Percentiles rank a stretch among this genome's conserved stretches.
Evolutionary conservation across 1,140 invertebrate genomes (phyloP).

Genomic region (Drosophila kurseongensis): DNA sequence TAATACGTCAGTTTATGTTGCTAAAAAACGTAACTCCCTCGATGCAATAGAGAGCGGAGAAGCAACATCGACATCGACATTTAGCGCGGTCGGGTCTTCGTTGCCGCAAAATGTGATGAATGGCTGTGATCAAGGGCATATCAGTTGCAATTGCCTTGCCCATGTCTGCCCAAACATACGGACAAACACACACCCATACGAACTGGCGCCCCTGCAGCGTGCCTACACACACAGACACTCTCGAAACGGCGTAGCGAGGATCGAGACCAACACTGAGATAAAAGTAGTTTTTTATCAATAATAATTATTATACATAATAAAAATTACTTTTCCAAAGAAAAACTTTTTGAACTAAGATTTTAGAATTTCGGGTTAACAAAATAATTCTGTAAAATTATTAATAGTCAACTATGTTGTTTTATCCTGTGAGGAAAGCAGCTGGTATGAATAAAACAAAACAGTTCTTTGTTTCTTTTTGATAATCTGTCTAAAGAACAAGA

Average conservation of each 20-base stretch:
- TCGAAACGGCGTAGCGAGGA: conserved; percentile 9
- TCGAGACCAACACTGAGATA: neutral
- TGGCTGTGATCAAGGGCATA: conserved; percentile 60
- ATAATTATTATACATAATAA: too few relatives aligned
- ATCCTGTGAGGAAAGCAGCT: too few relatives aligned
- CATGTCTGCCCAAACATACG: conserved; percentile 27
- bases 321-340: too few relatives aligned
- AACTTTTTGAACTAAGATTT: too few relatives aligned
- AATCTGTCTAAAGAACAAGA: too few relatives aligned
- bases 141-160: conserved; percentile 58
- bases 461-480: too few relatives aligned
- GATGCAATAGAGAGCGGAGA: conserved; percentile 13
- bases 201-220: conserved; percentile 46
- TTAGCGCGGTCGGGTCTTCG: conserved; percentile 28
- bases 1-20: conserved; percentile 9
- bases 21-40: conserved; percentile 6
- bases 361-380: neutral
- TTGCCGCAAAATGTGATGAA: conserved; percentile 50
- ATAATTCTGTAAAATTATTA: neutral
- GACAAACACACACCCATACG: conserved; percentile 29
- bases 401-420: neutral
- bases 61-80: conserved; percentile 21
- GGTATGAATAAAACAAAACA: too few relatives aligned
- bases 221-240: conserved; percentile 25
- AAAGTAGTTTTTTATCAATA: neutral